These are phyloP conservation scores for Cordilura impudica DNA, from an alignment of 2,888 invertebrate species.

Conservation along the genomic window DNA sequence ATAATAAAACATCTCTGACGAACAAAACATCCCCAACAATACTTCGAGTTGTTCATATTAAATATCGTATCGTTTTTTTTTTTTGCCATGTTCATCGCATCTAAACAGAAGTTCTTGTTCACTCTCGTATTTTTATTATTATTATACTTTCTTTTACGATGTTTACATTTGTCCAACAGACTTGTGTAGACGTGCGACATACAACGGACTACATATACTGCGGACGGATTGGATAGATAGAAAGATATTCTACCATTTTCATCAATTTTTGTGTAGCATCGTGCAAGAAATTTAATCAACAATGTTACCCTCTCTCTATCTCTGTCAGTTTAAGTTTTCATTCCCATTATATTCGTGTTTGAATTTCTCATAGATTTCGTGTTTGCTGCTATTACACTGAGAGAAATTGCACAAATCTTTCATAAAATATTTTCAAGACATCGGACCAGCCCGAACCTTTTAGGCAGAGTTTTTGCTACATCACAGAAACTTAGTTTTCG, in stretches of 20 bases:
- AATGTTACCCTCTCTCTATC: constrained; percentile 31
- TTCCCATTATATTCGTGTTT: constrained; percentile 31
- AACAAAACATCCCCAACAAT: constrained; percentile 29
- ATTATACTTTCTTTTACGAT: constrained; percentile 50
- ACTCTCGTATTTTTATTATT: constrained; percentile 15
- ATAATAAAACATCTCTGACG: constrained; percentile 47
- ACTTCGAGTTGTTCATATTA: constrained; percentile 43
- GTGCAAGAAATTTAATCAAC: constrained; percentile 64
- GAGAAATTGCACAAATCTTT: no score
- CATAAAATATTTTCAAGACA: no score
- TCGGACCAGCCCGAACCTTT: no score
- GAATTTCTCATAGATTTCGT: constrained; percentile 40
- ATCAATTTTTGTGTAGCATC: constrained; percentile 54
- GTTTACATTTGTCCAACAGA: constrained; percentile 53
- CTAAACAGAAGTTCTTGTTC: constrained; percentile 44
- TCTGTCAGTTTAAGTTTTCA: constrained; percentile 45
- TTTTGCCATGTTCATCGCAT: constrained; percentile 25
- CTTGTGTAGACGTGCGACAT: constrained; percentile 23
- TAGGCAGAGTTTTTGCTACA: no score
- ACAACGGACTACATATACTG: not conserved
- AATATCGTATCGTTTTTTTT: constrained; percentile 45
- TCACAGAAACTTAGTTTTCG: no score
- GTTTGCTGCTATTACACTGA: constrained; percentile 3
- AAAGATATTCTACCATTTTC: constrained; percentile 56
- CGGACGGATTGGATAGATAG: constrained; percentile 18